Conservation (phyloP, 2,888 invertebrate species). For the Isoperla grammatica region DNA sequence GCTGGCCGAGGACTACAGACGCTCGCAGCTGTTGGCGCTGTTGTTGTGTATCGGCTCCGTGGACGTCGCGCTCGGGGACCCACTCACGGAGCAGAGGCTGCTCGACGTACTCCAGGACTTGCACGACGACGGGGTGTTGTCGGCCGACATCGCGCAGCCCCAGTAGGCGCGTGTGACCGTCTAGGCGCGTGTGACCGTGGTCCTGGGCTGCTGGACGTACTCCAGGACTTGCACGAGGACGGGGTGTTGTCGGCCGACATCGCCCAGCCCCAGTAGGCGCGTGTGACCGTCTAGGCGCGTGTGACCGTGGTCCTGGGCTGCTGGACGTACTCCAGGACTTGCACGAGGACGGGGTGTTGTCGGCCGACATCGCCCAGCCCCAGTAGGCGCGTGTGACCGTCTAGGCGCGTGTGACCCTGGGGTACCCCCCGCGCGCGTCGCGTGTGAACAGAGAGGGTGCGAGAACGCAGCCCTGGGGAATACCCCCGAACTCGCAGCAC, state of each 20-base stretch:
- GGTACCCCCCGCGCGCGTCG: background rate
- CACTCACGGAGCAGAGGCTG: slow-evolving; percentile 66
- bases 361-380: slow-evolving; percentile 1
- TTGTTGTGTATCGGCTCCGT: slow-evolving; percentile 74
- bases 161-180: background rate
- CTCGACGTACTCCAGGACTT: slow-evolving; percentile 69
- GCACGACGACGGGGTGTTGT: slow-evolving; percentile 61
- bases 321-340: slow-evolving; percentile 69
- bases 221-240: slow-evolving; percentile 65
- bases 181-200: slow-evolving; percentile 74
- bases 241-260: slow-evolving; percentile 50
- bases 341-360: slow-evolving; percentile 61
- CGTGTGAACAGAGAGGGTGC: too few species aligned
- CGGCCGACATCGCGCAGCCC: background rate
- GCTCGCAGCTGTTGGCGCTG: slow-evolving; percentile 67
- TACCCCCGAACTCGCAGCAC: too few species aligned
- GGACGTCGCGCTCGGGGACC: slow-evolving; percentile 71
- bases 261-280: background rate
- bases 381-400: too few species aligned
- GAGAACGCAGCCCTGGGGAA: too few species aligned
- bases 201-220: slow-evolving; percentile 68
- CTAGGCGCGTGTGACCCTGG: too few species aligned
- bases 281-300: too few species aligned
- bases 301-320: slow-evolving; percentile 74
- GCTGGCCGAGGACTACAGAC: slow-evolving; percentile 52